phyloP scores from a whole-genome alignment of 2,113 vertebrate genomes.

The Grus americana region DNA sequence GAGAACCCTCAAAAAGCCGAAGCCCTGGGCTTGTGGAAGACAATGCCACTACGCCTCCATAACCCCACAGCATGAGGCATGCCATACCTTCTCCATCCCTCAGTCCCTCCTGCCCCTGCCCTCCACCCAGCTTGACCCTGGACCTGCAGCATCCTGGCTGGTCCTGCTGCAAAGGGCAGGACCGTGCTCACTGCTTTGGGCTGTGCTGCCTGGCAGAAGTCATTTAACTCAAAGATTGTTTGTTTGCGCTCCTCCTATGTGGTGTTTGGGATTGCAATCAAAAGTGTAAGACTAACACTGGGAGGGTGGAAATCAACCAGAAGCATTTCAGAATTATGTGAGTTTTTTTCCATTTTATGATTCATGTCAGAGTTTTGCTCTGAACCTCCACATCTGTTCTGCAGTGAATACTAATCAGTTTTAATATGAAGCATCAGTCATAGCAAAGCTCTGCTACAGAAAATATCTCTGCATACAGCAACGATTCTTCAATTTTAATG shows the following conservation, averaged over 20 bases:
- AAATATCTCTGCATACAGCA: neutral
- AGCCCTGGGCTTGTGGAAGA: neutral
- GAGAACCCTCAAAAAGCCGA: neutral
- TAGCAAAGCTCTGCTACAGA: neutral
- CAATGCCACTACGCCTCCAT: neutral
- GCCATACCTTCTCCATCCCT: neutral
- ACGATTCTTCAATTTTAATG: neutral
- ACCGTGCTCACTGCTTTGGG: too few relatives aligned
- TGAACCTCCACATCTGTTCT: neutral
- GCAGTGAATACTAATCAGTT: neutral
- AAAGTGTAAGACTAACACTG: neutral
- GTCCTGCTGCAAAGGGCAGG: fast-evolving
- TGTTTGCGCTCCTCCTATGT: neutral
- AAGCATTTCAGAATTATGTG: neutral
- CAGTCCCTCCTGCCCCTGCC: neutral
- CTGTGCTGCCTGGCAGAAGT: neutral
- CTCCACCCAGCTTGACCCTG: neutral
- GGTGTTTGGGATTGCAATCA: neutral
- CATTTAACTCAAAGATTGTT: neutral
- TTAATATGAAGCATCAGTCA: conserved; percentile 9
- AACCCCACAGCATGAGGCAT: neutral
- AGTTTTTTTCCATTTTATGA: neutral
- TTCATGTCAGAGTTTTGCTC: neutral
- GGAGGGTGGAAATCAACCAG: neutral
- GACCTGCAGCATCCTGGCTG: neutral